A percentile compares a stretch with the other conserved stretches of the same genome.
Evolutionary conservation across 2,113 vertebrate species (phyloP).

Genomic region (Seriola aureovittata): DNA sequence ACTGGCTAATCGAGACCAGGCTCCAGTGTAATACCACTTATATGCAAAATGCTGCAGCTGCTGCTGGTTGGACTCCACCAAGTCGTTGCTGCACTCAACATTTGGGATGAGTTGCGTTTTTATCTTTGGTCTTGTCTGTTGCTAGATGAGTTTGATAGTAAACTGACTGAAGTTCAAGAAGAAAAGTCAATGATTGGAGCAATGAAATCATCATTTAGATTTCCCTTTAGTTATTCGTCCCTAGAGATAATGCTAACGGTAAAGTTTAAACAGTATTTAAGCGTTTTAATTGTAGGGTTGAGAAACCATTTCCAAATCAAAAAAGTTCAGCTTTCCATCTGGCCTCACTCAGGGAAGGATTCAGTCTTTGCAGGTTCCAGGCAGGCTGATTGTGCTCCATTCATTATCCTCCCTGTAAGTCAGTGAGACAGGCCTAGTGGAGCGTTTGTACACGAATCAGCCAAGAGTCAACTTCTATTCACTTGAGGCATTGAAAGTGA

Average conservation of each 20-base stretch:
- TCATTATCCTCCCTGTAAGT: conserved; percentile 39
- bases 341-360: background rate
- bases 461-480: conserved; percentile 54
- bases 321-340: background rate
- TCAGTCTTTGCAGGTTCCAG: conserved; percentile 6
- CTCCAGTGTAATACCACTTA: background rate
- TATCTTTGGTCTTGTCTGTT: background rate
- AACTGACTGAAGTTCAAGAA: background rate
- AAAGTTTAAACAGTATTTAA: background rate
- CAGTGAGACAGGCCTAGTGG: conserved; percentile 19
- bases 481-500: conserved; percentile 52
- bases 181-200: background rate
- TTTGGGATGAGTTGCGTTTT: background rate
- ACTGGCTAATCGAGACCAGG: background rate
- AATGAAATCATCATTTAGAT: background rate
- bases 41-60: background rate
- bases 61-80: background rate
- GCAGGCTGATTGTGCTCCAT: conserved; percentile 9
- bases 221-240: background rate
- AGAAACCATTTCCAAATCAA: background rate
- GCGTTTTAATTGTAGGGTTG: too few species aligned
- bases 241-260: background rate
- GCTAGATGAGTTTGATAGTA: background rate
- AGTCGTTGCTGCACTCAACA: background rate
- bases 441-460: conserved; percentile 55